phyloP scores from a whole-genome alignment of 2,113 vertebrate genomes.

The Heterotilapia buettikoferi region DNA sequence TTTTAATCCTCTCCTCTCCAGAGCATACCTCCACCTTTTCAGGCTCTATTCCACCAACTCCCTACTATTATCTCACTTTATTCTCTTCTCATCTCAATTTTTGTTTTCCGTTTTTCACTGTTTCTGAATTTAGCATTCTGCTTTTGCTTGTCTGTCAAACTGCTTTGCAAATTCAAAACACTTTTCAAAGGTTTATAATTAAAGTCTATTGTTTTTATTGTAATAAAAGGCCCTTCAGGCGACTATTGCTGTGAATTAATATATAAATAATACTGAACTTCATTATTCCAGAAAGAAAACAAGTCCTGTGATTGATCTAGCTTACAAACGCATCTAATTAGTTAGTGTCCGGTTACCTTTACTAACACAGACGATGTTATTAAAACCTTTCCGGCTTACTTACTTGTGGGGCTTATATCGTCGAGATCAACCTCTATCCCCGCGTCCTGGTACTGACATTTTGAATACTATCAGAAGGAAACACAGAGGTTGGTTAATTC shows the following conservation, averaged over 20 bases:
- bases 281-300: background rate
- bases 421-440: slow-evolving; percentile 52
- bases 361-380: background rate
- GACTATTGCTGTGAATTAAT: background rate
- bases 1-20: background rate
- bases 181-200: background rate
- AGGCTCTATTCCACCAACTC: background rate
- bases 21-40: background rate
- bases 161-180: background rate
- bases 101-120: background rate
- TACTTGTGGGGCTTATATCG: background rate
- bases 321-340: background rate
- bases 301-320: background rate
- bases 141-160: background rate
- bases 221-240: background rate
- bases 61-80: background rate
- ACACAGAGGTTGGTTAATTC: background rate
- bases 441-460: background rate
- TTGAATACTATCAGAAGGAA: slow-evolving; percentile 61
- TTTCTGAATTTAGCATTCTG: background rate
- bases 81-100: background rate
- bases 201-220: background rate
- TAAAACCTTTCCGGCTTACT: background rate
- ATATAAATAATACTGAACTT: background rate
- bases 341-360: background rate